Conservation (phyloP, 92 coral and sea anemone species). For the Epizoanthus ramosus region DNA sequence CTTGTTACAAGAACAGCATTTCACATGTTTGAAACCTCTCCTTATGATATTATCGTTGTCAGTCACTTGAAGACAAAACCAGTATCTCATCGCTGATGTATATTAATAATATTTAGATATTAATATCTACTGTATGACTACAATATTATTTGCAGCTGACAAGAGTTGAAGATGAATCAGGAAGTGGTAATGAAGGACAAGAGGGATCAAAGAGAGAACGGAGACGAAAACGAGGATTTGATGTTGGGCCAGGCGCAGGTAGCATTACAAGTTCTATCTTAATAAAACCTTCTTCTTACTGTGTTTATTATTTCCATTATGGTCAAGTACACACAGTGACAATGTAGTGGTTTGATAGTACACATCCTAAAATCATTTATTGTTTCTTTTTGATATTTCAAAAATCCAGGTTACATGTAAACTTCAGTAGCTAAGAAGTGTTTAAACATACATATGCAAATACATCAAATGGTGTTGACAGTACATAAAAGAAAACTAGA, state of each 20-base stretch:
- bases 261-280: not conserved
- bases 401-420: no score
- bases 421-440: not conserved
- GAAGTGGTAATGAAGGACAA: slow-evolving; percentile 56
- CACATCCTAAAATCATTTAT: no score
- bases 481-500: no score
- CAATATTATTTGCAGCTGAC: slow-evolving; percentile 13
- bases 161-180: slow-evolving; percentile 36
- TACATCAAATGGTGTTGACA: no score
- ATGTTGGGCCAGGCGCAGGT: slow-evolving; percentile 96
- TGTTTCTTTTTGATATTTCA: no score
- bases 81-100: no score
- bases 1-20: no score
- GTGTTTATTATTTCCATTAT: not conserved
- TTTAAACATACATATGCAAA: not conserved
- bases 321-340: slow-evolving; percentile 46
- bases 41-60: no score
- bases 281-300: not conserved
- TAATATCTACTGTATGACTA: not conserved
- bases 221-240: slow-evolving; percentile 93
- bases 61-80: no score
- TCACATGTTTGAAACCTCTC: no score
- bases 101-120: no score
- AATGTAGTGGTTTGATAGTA: not conserved
- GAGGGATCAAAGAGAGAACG: slow-evolving; percentile 81